A percentile compares a stretch with the other conserved stretches of the same genome.
Evolutionary conservation across 2,888 invertebrate species (phyloP).

Genomic region (Drosophila anceps): DNA sequence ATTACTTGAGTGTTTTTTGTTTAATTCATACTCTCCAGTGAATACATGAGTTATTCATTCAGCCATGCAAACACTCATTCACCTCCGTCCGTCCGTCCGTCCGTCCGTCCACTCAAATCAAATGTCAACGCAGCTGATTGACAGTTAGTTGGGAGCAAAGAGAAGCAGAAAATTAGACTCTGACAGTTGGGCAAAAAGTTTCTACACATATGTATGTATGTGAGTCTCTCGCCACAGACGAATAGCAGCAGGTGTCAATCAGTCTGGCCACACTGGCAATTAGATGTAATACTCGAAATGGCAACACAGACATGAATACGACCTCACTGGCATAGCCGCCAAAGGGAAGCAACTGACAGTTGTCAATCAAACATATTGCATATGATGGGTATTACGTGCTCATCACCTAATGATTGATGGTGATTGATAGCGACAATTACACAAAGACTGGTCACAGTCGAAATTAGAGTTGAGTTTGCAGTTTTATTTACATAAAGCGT

Average conservation of each 20-base stretch:
- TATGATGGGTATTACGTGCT: neutral
- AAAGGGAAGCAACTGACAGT: conserved; percentile 1
- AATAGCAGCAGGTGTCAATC: conserved; percentile 45
- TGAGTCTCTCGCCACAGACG: neutral
- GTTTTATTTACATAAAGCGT: neutral
- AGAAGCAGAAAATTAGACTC: neutral
- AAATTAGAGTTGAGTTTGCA: neutral
- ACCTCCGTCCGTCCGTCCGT: conserved; percentile 2
- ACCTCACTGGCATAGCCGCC: neutral
- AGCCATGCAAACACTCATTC: conserved; percentile 12
- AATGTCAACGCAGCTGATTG: conserved; percentile 48
- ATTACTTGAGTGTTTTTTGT: conserved; percentile 8
- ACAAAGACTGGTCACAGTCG: neutral
- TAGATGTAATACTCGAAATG: conserved; percentile 24
- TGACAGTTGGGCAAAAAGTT: conserved; percentile 38
- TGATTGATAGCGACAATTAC: conserved; percentile 1
- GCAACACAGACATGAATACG: neutral
- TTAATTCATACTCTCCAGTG: conserved; percentile 10
- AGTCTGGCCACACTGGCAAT: conserved; percentile 46
- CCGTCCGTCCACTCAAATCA: conserved; percentile 2
- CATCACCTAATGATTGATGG: neutral
- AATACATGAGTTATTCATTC: conserved; percentile 37
- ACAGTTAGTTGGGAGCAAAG: conserved; percentile 31
- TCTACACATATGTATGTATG: conserved; percentile 1
- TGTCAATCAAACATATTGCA: neutral